Percentiles rank a stretch among this genome's conserved stretches.
phyloP scores from a whole-genome alignment of 30 jellyfish, hydroid and myxozoan species.

The Rhopilema esculentum region DNA sequence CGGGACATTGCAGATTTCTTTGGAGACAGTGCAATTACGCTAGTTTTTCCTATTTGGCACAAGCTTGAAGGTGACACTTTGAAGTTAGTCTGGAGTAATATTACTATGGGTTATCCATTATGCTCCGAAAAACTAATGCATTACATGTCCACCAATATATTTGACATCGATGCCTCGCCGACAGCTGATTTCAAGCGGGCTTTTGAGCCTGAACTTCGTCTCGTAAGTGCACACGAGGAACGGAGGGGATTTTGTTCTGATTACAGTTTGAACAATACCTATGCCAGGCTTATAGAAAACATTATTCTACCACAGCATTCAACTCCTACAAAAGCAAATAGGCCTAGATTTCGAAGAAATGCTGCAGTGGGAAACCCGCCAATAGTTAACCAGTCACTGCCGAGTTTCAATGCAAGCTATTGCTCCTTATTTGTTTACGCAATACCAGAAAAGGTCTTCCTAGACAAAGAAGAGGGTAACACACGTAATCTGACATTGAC shows the following conservation, averaged over 20 bases:
- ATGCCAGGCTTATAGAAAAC: background rate
- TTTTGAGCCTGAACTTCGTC: conserved; percentile 10
- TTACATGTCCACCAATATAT: background rate
- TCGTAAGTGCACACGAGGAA: conserved; percentile 4
- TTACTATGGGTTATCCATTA: conserved; percentile 8
- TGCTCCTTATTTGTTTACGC: conserved; percentile 50
- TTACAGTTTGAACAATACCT: background rate
- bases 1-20: conserved; percentile 9
- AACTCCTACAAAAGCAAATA: background rate
- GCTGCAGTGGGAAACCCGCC: conserved; percentile 26
- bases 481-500: conserved; percentile 61
- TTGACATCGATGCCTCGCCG: background rate
- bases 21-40: conserved; percentile 6
- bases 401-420: conserved; percentile 42
- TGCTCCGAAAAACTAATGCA: conserved; percentile 21
- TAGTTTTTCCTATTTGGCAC: conserved; percentile 6
- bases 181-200: background rate
- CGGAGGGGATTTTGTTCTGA: conserved; percentile 19
- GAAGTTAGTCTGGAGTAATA: conserved; percentile 29
- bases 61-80: background rate
- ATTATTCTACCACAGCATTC: background rate
- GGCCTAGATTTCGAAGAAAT: conserved; percentile 29
- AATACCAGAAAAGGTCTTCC: conserved; percentile 48
- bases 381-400: conserved; percentile 10
- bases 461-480: conserved; percentile 75